These are phyloP conservation scores for Torymus aiolomorphi DNA, from an alignment of 2,888 invertebrate genomes.

Conservation along the genomic window DNA sequence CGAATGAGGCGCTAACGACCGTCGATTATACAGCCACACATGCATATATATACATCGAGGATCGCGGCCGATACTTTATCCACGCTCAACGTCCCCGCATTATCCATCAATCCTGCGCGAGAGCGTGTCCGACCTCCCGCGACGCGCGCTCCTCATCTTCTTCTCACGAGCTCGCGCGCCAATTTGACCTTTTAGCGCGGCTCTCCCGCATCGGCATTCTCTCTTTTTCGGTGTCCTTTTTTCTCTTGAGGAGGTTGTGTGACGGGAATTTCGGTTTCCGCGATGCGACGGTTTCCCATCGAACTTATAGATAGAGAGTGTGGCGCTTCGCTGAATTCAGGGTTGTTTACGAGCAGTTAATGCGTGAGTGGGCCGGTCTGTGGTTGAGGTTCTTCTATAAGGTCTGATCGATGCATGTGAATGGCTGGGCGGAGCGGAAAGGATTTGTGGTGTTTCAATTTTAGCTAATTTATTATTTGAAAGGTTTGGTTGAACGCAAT, in stretches of 20 bases:
- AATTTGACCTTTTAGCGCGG: slow-evolving; percentile 45
- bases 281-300: too few relatives aligned
- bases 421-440: too few relatives aligned
- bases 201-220: slow-evolving; percentile 25
- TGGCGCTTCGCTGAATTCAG: too few relatives aligned
- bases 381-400: too few relatives aligned
- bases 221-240: background rate
- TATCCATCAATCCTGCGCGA: slow-evolving; percentile 71
- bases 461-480: too few relatives aligned
- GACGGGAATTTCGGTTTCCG: slow-evolving; percentile 29
- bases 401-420: too few relatives aligned
- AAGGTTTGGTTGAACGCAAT: too few relatives aligned
- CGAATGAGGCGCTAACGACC: slow-evolving; percentile 73
- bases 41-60: background rate
- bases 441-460: too few relatives aligned
- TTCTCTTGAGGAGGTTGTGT: background rate
- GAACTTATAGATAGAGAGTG: too few relatives aligned
- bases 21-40: slow-evolving; percentile 63
- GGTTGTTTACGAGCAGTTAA: too few relatives aligned
- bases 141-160: slow-evolving; percentile 71
- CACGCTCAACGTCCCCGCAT: too few relatives aligned
- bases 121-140: slow-evolving; percentile 69
- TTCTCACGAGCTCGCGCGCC: slow-evolving; percentile 61
- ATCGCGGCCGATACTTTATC: background rate
- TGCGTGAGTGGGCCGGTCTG: too few relatives aligned